Conservation (phyloP, 2,113 vertebrate genomes). For the Harpagus bidentatus region DNA sequence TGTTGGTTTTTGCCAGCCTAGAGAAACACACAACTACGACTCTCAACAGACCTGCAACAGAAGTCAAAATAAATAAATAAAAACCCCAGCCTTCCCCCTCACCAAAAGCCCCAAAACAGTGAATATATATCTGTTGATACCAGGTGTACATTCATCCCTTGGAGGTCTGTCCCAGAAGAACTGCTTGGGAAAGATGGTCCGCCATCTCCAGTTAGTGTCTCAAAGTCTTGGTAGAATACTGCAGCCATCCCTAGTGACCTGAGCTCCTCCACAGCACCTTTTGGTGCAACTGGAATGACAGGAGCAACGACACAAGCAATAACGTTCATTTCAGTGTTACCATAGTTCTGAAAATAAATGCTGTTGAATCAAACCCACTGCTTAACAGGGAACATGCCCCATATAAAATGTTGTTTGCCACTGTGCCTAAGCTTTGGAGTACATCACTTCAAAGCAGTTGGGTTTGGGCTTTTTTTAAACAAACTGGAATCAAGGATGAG, state of each 20-base stretch:
- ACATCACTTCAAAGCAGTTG: background rate
- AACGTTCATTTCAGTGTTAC: background rate
- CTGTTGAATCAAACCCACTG: background rate
- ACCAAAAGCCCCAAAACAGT: too few relatives aligned
- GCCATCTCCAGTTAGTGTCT: background rate
- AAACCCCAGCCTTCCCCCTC: background rate
- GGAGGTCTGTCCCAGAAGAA: background rate
- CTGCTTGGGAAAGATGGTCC: background rate
- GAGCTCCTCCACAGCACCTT: background rate
- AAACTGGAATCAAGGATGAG: background rate
- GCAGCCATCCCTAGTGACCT: background rate
- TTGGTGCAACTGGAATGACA: background rate
- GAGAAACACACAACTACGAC: background rate
- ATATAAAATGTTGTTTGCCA: background rate
- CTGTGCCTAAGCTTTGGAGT: background rate
- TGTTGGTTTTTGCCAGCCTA: background rate
- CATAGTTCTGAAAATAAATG: background rate
- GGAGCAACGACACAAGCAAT: background rate
- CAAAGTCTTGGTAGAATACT: background rate
- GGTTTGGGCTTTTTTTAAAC: background rate
- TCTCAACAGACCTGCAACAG: background rate
- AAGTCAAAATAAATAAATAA: background rate
- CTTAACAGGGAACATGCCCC: fast-evolving
- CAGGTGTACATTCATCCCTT: background rate
- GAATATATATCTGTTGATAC: background rate